These are phyloP conservation scores for Serinus canaria DNA, from an alignment of 2,113 vertebrate species.

Conservation along the genomic window DNA sequence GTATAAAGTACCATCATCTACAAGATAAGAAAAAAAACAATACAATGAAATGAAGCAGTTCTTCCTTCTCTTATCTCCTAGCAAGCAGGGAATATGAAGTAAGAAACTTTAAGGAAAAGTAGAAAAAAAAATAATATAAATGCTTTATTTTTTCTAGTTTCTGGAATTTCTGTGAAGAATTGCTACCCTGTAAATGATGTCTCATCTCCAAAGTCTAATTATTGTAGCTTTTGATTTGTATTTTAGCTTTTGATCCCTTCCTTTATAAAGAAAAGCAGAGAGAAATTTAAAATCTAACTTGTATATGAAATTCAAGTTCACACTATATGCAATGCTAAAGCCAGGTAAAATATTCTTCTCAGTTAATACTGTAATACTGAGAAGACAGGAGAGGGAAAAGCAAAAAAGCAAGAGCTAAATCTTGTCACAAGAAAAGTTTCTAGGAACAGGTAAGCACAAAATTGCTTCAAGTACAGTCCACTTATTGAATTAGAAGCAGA, in stretches of 20 bases:
- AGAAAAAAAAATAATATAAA: background rate
- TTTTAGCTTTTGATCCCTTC: background rate
- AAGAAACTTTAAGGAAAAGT: background rate
- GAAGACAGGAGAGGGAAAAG: accelerated
- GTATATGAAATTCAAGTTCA: background rate
- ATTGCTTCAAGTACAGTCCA: background rate
- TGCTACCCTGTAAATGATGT: background rate
- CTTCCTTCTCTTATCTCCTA: background rate
- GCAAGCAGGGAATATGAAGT: background rate
- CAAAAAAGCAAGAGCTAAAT: background rate
- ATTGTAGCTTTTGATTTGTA: background rate
- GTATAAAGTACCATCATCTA: background rate
- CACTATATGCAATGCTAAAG: background rate
- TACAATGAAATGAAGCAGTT: background rate
- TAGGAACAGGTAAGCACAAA: background rate
- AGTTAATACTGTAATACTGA: background rate
- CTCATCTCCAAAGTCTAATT: background rate
- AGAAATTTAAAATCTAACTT: background rate
- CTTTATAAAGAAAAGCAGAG: background rate
- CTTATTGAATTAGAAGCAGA: background rate
- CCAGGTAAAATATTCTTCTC: background rate
- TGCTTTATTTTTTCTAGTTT: background rate
- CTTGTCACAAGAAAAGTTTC: background rate
- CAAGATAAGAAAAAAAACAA: background rate
- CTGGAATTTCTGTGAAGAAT: background rate